Percentiles rank a stretch among this genome's conserved stretches.
These are phyloP conservation scores for Holothuria leucospilota DNA, from an alignment of 53 echinoderm and acorn worm genomes.

Conservation along the genomic window DNA sequence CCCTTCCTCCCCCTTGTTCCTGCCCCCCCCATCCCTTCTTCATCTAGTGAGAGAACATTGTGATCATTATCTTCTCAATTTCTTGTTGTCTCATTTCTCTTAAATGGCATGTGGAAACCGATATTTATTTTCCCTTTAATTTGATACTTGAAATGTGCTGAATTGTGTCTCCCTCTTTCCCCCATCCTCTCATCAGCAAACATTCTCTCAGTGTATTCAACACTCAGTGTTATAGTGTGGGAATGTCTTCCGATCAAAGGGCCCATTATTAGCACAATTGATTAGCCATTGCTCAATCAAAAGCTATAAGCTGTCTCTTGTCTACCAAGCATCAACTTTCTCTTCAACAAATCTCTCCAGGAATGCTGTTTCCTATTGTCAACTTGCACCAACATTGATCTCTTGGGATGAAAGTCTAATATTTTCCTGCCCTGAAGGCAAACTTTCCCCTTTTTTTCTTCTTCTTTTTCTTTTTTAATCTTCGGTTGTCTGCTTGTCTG, in stretches of 20 bases:
- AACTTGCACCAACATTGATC: slow-evolving; percentile 41
- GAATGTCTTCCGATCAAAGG: slow-evolving; percentile 13
- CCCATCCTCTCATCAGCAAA: neutral
- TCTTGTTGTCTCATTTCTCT: too few species aligned
- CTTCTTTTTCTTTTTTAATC: too few species aligned
- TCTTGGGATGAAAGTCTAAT: slow-evolving; percentile 13
- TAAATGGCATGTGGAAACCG: neutral
- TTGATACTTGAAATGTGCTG: neutral
- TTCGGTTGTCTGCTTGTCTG: too few species aligned
- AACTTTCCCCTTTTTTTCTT: neutral
- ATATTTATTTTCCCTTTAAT: neutral
- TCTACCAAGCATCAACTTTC: neutral
- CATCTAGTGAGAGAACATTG: too few species aligned
- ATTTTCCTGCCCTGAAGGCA: slow-evolving; percentile 17
- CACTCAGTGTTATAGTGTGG: slow-evolving; percentile 5
- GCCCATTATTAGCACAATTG: slow-evolving; percentile 22
- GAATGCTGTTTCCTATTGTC: slow-evolving; percentile 34
- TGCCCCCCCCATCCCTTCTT: too few species aligned
- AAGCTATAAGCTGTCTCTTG: slow-evolving; percentile 2
- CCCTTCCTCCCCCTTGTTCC: too few species aligned
- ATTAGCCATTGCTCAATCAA: slow-evolving; percentile 9
- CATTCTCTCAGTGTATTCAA: neutral
- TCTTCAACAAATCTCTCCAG: slow-evolving; percentile 12
- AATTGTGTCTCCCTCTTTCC: neutral
- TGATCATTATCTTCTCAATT: neutral